Evolutionary conservation across 2,113 vertebrate genomes (phyloP), one percentile per base, ranked within the genome.

Genomic region (Osmerus eperlanus): DNA sequence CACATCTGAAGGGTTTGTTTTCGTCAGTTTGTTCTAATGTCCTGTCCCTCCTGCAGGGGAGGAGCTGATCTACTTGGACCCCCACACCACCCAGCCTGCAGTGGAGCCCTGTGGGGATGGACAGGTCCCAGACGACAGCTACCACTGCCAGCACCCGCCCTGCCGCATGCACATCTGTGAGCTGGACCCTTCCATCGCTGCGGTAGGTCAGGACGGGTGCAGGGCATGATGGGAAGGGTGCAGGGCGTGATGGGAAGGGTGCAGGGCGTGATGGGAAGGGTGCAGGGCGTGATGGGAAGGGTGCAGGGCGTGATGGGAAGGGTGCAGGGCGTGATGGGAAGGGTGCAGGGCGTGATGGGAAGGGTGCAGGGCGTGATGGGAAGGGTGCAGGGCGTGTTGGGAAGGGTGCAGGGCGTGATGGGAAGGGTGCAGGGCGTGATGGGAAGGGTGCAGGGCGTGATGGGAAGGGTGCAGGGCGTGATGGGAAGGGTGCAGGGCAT

Each of bases 61-160:
- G 81, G 96, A 99, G 67, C 93, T 99, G 67, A 95, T 99, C 81
- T 99, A 97, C 83, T 89, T 99, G 87, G 97, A 99, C 75, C 97
- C 97, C 1, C 97, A 99, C 84, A 99, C 97, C 6, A 97, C 97
- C 0, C 97, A 99, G 90, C 92, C 93, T 0, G 92, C 94, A 0
- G 94, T 99, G 89, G 96, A 97, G 77, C 87, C 92, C 0, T 67
- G 66, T 0, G 93, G 94, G 47, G 81, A 92, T 3, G 63, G 90
- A 74, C 86, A 89, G 55, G 85, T 98, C 64, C 91, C 91, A 0
- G 97, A 99, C 0, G 96, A 98, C 29, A 95, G 93, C 63, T 99
- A 97, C 90, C 97, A 99, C 77, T 99, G 97, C 87, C 97, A 95
- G 88, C 96, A 98, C 88, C 96, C 97, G 0, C 97, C 97, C 0